Evolutionary conservation across 2,888 invertebrate species (phyloP).

Genomic region (Arrhopalites spinosus): DNA sequence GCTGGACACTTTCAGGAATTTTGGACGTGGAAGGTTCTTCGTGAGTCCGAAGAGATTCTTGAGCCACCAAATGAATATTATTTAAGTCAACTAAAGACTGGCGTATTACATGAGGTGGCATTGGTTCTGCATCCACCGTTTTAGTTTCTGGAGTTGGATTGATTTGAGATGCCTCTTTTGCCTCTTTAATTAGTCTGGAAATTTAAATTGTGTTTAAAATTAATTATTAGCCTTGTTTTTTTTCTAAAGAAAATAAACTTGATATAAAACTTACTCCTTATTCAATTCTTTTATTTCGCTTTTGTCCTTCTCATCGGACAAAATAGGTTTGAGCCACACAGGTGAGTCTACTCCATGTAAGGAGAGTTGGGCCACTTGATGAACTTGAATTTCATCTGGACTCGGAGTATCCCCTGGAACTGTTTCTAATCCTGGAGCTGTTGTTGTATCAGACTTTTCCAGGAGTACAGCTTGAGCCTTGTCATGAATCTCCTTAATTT

Average conservation of each 20-base stretch:
- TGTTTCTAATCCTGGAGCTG: background rate
- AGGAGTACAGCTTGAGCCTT: background rate
- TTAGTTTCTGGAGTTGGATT: background rate
- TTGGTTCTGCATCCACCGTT: background rate
- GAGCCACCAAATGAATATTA: background rate
- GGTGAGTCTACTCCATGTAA: background rate
- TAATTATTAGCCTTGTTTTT: background rate
- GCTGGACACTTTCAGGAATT: background rate
- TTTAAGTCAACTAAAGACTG: background rate
- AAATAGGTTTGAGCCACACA: background rate
- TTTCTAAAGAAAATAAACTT: background rate
- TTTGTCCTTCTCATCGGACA: background rate
- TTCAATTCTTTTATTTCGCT: background rate
- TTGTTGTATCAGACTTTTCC: background rate
- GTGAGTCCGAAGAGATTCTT: background rate
- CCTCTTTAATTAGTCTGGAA: background rate
- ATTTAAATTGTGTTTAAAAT: background rate
- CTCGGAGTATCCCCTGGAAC: background rate
- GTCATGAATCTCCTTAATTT: background rate
- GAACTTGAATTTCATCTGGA: background rate
- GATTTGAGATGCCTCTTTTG: background rate
- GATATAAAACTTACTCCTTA: background rate
- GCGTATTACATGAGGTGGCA: background rate
- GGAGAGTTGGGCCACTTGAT: background rate
- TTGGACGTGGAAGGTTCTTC: background rate